Evolutionary conservation across 2,888 invertebrate genomes (phyloP).

Genomic region (Halictus ligatus): DNA sequence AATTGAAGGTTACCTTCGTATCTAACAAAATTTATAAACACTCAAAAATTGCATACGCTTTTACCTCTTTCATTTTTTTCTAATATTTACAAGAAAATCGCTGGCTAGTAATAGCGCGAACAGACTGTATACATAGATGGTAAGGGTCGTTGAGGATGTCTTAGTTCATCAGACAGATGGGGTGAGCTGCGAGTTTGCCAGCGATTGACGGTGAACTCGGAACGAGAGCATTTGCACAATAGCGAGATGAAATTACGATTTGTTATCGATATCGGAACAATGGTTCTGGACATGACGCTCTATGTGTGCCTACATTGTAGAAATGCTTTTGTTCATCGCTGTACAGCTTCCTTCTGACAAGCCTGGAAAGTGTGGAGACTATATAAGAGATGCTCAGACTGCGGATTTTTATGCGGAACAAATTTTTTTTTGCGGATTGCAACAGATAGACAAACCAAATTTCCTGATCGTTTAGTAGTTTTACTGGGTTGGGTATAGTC

Average conservation of each 20-base stretch:
- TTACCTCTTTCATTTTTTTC: too few species aligned
- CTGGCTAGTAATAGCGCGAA: too few species aligned
- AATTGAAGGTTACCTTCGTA: too few species aligned
- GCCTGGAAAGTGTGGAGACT: neutral
- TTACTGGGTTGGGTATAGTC: too few species aligned
- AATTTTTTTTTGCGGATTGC: too few species aligned
- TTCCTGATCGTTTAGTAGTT: too few species aligned
- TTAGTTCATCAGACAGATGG: neutral
- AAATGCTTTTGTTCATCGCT: neutral
- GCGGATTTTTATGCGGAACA: neutral
- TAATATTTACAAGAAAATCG: too few species aligned
- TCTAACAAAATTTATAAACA: too few species aligned
- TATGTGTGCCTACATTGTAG: neutral
- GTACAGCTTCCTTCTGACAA: neutral
- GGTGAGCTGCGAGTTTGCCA: conserved; percentile 2
- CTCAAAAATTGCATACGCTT: too few species aligned
- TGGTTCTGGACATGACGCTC: neutral
- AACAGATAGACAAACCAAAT: too few species aligned
- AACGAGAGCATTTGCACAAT: neutral
- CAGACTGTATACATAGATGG: too few species aligned
- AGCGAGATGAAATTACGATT: neutral
- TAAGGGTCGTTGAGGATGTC: too few species aligned
- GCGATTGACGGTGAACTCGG: neutral
- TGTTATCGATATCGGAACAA: neutral
- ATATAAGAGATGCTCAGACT: neutral